Evolutionary conservation across 2,888 invertebrate species (phyloP), one percentile per base, ranked within the genome.

Genomic region (Drosophila neonasuta): DNA sequence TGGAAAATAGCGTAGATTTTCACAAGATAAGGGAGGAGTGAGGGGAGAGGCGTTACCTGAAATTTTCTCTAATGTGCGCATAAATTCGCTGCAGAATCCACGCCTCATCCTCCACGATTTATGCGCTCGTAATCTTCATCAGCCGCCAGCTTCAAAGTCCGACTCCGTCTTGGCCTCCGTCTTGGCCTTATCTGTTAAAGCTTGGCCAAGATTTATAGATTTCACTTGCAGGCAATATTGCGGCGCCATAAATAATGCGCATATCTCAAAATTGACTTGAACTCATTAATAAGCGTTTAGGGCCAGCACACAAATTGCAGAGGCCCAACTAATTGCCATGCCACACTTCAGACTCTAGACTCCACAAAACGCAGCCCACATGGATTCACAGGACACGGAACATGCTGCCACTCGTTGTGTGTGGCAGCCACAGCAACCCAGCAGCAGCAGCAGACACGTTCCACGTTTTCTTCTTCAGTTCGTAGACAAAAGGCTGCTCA

Each of bases 221-320:
- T 50, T 36, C n/a, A 29, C 71, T 55, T 49, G 24, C 34, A 58
- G 48, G 56, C 52, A 42, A 20, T 46, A 13, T 5, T 7, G 13
- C 13, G 39, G 39, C 39, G 69, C 48, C 64, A 61, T 76, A 73
- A 73, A 69, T 76, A 64, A 55, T 60, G 63, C 34, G 52, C 62
- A n/a, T 69, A 79, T 75, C 79, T 59, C 42, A 32, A 69, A 72
- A 68, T 71, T 68, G 75, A 54, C 68, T 75, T 6, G 48, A 24
- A 29, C 80, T 80, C 80, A 86, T 81, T 81, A 86, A 83, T 81
- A 81, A 80, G 57, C 83, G 80, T 81, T 81, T 81, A 86, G 72
- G 60, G 80, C 57, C 80, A 64, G 57, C 55, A 36, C 36, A 68
- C 45, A 61, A 65, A 70, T 51, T 58, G 67, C 63, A 7, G 44